Evolutionary conservation across 2,888 invertebrate genomes (phyloP).

Genomic region (Gandaritis pyraliata): DNA sequence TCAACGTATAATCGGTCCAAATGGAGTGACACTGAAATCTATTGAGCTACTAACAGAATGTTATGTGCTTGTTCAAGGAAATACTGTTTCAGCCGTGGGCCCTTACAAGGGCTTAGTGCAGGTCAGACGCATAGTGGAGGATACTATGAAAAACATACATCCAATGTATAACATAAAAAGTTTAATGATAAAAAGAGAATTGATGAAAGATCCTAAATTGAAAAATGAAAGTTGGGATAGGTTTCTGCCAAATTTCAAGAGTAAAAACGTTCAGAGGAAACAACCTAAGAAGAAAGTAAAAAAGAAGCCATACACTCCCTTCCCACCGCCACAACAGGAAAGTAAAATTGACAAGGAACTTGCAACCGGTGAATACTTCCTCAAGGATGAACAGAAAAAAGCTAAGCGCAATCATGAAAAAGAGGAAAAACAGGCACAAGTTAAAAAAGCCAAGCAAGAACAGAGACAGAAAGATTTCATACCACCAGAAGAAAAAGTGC

Average conservation of each 20-base stretch:
- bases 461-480: constrained; percentile 91
- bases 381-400: constrained; percentile 92
- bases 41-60: constrained; percentile 98
- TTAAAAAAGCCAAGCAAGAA: constrained; percentile 89
- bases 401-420: constrained; percentile 89
- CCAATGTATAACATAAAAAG: constrained; percentile 99
- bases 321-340: constrained; percentile 96
- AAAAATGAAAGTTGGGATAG: constrained; percentile 98
- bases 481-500: constrained; percentile 88
- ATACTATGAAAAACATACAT: constrained; percentile 99
- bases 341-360: constrained; percentile 97
- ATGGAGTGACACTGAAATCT: constrained; percentile 98
- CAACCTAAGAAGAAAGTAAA: constrained; percentile 93
- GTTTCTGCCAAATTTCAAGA: constrained; percentile 97
- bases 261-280: constrained; percentile 94
- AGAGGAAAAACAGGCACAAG: constrained; percentile 90
- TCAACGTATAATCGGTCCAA: constrained; percentile 97
- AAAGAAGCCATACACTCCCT: constrained; percentile 98
- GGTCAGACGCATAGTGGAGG: constrained; percentile 95
- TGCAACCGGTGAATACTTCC: constrained; percentile 98
- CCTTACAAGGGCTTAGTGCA: constrained; percentile 95
- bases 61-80: constrained; percentile 98
- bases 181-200: constrained; percentile 98
- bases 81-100: constrained; percentile 98
- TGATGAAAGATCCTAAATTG: constrained; percentile 96